These are phyloP conservation scores for Takifugu flavidus DNA, from an alignment of 2,113 vertebrate species.

Conservation along the genomic window DNA sequence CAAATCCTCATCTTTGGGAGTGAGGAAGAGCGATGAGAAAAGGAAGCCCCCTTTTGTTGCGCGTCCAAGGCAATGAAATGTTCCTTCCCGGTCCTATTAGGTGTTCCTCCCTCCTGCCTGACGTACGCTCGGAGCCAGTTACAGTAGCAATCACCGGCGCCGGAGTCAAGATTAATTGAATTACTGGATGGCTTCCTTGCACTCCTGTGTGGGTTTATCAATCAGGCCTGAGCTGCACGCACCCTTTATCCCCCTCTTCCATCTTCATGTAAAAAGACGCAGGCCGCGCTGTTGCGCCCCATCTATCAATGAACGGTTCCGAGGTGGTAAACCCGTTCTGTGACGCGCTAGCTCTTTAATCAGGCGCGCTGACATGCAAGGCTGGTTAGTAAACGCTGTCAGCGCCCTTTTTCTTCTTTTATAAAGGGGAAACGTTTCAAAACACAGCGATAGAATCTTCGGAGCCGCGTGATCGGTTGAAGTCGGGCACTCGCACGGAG, in stretches of 20 bases:
- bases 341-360: slow-evolving; percentile 63
- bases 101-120: slow-evolving; percentile 63
- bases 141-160: slow-evolving; percentile 72
- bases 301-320: slow-evolving; percentile 64
- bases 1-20: slow-evolving; percentile 78
- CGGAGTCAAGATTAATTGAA: slow-evolving; percentile 76
- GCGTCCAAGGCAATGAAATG: slow-evolving; percentile 68
- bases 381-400: slow-evolving; percentile 29
- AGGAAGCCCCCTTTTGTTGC: slow-evolving; percentile 19
- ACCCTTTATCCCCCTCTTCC: slow-evolving; percentile 64
- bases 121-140: slow-evolving; percentile 65
- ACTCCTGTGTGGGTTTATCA: slow-evolving; percentile 64
- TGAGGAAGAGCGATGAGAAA: slow-evolving; percentile 36
- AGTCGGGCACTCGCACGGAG: slow-evolving; percentile 42
- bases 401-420: slow-evolving; percentile 37
- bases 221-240: slow-evolving; percentile 50
- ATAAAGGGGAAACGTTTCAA: slow-evolving; percentile 6
- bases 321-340: slow-evolving; percentile 66
- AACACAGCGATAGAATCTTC: slow-evolving; percentile 37
- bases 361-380: slow-evolving; percentile 37
- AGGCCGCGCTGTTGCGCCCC: slow-evolving; percentile 62
- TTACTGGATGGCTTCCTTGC: slow-evolving; percentile 66
- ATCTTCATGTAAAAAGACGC: slow-evolving; percentile 68
- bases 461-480: background rate
- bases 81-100: slow-evolving; percentile 60